These are phyloP conservation scores for Galemys pyrenaicus DNA, from an alignment of 2,113 vertebrate genomes.

Conservation along the genomic window DNA sequence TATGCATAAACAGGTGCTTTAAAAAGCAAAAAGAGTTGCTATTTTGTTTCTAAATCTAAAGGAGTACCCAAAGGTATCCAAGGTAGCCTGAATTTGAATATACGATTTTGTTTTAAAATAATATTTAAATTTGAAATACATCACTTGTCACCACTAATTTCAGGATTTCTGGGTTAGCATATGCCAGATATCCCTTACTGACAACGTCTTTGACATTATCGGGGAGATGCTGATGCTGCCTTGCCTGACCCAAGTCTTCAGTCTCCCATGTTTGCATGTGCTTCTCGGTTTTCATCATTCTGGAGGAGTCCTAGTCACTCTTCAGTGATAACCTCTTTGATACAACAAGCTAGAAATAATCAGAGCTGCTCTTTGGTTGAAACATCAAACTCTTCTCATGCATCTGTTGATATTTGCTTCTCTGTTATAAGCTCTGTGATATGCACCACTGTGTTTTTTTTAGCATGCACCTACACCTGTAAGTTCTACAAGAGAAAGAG, in stretches of 20 bases:
- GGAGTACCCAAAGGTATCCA: not conserved
- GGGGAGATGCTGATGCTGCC: not conserved
- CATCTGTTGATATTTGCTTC: not conserved
- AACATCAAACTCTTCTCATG: not conserved
- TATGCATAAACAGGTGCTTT: not conserved
- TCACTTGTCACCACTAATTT: not conserved
- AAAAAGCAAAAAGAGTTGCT: not conserved
- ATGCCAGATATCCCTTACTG: not conserved
- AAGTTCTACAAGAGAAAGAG: not conserved
- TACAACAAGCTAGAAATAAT: not conserved
- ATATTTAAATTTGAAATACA: not conserved
- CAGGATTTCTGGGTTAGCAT: not conserved
- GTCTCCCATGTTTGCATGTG: not conserved
- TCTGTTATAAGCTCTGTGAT: not conserved
- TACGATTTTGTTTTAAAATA: not conserved
- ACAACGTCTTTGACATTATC: not conserved
- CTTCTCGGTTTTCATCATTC: not conserved
- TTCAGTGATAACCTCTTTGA: not conserved
- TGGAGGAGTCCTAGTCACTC: not conserved
- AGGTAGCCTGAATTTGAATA: not conserved
- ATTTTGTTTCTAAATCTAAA: not conserved
- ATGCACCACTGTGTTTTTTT: not conserved
- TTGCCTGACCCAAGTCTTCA: too few relatives aligned
- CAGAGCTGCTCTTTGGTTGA: not conserved
- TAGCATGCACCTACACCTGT: not conserved